These are phyloP conservation scores for Alligator mississippiensis DNA, from an alignment of 2,113 vertebrate genomes.

Conservation along the genomic window DNA sequence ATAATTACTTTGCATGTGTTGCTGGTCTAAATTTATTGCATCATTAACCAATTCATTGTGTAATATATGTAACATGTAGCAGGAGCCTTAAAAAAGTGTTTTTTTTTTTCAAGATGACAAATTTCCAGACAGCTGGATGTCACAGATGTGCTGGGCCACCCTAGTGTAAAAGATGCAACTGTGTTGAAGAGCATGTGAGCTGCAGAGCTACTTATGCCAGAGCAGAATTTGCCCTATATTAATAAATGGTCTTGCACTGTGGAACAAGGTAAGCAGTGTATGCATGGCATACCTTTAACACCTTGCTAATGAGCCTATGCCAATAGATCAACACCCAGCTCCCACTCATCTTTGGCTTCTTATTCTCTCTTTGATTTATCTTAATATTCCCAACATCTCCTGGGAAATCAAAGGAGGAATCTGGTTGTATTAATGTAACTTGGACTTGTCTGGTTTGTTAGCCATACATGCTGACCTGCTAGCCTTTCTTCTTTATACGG, in stretches of 20 bases:
- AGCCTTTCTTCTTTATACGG: neutral
- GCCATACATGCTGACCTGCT: neutral
- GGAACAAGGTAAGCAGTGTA: neutral
- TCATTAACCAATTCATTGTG: no score
- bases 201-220: neutral
- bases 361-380: slow-evolving; percentile 1
- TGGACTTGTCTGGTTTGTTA: neutral
- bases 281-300: neutral
- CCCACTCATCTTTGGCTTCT: neutral
- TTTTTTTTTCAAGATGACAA: neutral
- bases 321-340: neutral
- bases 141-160: neutral
- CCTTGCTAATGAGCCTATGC: neutral
- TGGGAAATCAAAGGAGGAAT: neutral
- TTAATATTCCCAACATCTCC: neutral
- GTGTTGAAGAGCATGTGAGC: neutral
- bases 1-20: no score
- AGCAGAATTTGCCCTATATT: neutral
- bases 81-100: no score
- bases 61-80: no score
- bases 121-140: slow-evolving; percentile 1
- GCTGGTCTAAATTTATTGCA: no score
- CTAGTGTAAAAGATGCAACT: neutral
- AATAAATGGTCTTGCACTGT: neutral
- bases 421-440: neutral